Evolutionary conservation across 2,888 invertebrate species (phyloP), one percentile per base, ranked within the genome.

Genomic region (Euproctis similis): DNA sequence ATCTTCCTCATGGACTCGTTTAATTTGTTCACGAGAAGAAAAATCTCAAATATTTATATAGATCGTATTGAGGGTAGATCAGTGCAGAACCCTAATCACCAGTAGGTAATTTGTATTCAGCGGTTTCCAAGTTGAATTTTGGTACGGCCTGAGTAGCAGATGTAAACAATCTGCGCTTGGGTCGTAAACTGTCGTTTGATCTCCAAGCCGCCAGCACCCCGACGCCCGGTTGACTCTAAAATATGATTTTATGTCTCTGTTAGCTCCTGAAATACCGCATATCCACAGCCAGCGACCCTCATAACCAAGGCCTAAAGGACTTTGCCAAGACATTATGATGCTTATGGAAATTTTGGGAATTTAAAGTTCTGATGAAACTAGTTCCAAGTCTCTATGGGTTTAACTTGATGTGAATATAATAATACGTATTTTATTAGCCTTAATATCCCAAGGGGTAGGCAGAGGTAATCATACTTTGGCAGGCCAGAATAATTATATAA

Each of bases 151-250:
- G 64, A 61, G 80, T 71, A 74, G 63, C 82, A 84, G 82, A 84
- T 82, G 82, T 84, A 82, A 82, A 84, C 82, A 84, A 77, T 81
- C 78, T 74, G 73, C 69, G 68, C 62, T 61, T 69, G 61, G 63
- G 74, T 77, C 81, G 72, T 84, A 82, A 84, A 84, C 57, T 71
- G 64, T 65, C 74, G 80, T 82, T 84, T 84, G 82, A 84, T 82
- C 77, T 77, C 67, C 68, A 74, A 61, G 60, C 59, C 41, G 38
- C 39, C 49, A 52, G 53, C 56, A 60, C 54, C 51, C 46, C 58
- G 62, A 62, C 59, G 56, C 58, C 61, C 62, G 58, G 57, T 54
- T 55, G 66, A 62, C 72, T 73, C 71, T 81, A 76, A 81, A 81
- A 78, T 80, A 81, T 81, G 80, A 69, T 80, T 81, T 82, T 80